Percentiles rank a stretch among this genome's conserved stretches.
These are phyloP conservation scores for Polylopha cassiicola DNA, from an alignment of 2,888 invertebrate genomes.

Conservation along the genomic window DNA sequence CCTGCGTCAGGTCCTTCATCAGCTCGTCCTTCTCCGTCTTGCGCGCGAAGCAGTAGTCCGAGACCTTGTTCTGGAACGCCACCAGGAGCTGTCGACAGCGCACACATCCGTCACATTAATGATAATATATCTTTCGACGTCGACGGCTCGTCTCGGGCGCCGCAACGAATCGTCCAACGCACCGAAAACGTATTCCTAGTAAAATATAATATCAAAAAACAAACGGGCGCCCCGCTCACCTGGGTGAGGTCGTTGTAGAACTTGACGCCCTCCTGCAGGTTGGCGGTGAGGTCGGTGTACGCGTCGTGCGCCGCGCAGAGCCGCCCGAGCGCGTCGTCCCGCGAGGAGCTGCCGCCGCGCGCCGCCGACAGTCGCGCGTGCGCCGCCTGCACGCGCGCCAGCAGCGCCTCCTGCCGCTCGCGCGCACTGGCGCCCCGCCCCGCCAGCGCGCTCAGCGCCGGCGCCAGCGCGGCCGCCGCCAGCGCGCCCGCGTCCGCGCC, in stretches of 20 bases:
- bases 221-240: conserved; percentile 50
- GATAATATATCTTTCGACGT: no score
- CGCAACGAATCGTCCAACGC: background rate
- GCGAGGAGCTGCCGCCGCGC: conserved; percentile 79
- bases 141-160: background rate
- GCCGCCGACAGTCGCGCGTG: conserved; percentile 79
- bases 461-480: conserved; percentile 89
- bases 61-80: conserved; percentile 97
- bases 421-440: conserved; percentile 89
- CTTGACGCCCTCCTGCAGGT: conserved; percentile 96
- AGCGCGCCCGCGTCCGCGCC: conserved; percentile 94
- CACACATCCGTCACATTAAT: no score
- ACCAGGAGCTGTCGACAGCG: conserved; percentile 94
- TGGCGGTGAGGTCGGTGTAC: conserved; percentile 92
- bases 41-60: conserved; percentile 98
- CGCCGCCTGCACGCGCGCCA: conserved; percentile 48
- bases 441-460: conserved; percentile 90
- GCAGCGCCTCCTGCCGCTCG: conserved; percentile 86
- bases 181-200: no score
- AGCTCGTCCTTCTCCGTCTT: conserved; percentile 99
- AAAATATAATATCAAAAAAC: background rate
- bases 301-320: conserved; percentile 95
- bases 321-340: conserved; percentile 89
- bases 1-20: conserved; percentile 93
- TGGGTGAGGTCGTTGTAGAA: conserved; percentile 96